Percentiles rank a stretch among this genome's conserved stretches.
phyloP scores from a whole-genome alignment of 2,797 vertebrate species.

The Momotus momota region DNA sequence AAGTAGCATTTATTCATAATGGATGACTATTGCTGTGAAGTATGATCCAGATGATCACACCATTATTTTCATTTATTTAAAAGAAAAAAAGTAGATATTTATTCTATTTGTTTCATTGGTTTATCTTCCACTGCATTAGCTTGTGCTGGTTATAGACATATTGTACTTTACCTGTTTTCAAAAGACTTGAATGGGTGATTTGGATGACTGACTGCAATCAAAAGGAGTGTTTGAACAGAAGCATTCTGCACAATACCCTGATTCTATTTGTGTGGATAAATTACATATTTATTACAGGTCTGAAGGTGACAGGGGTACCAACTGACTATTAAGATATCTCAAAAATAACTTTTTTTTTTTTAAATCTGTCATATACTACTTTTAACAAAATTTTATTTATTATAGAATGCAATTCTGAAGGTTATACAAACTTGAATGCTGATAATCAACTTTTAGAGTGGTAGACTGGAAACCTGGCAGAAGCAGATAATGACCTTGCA shows the following conservation, averaged over 20 bases:
- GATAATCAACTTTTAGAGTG: background rate
- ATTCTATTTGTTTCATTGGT: background rate
- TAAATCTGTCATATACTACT: background rate
- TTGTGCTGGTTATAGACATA: background rate
- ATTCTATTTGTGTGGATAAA: background rate
- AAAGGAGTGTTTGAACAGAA: background rate
- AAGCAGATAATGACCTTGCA: background rate
- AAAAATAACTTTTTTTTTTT: background rate
- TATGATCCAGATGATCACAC: background rate
- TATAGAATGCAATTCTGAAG: background rate
- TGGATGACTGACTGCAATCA: background rate
- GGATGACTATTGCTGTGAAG: rapidly evolving
- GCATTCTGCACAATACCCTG: background rate
- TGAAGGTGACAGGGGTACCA: background rate
- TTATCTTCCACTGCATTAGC: background rate
- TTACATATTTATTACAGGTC: background rate
- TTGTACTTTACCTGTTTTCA: background rate
- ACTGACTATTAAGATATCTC: background rate
- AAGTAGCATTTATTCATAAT: background rate
- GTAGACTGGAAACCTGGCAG: background rate
- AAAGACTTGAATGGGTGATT: background rate
- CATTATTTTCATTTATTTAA: background rate
- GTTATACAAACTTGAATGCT: background rate
- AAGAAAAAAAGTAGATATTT: background rate
- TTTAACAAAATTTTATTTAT: background rate